Evolutionary conservation across 2,888 invertebrate genomes (phyloP), one percentile per base, ranked within the genome.

Genomic region (Disparrhopalites patrizii): DNA sequence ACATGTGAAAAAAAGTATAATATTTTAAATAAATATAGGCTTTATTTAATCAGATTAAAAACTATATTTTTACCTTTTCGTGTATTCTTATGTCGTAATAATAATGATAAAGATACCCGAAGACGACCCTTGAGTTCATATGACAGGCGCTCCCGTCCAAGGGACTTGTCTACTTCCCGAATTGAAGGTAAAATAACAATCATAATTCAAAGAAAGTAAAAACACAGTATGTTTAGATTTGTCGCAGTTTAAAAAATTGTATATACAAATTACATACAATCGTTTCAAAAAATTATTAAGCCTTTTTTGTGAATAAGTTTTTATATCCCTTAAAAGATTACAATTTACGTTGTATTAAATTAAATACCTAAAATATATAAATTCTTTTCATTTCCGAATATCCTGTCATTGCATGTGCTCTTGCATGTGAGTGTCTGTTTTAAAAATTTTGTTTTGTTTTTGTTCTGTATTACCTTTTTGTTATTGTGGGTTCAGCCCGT

Each of bases 171-270:
- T 36, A 75, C 73, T 40, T 72, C 73, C 38, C 71, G 73, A 25
- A 69, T 75, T 51, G 75, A 75, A 75, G 75, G 75, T 75, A 75
- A 73, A 51, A 43, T 8, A 10, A 40, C n/a, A n/a, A n/a, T n/a
- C n/a, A n/a, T 40, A 40, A 5, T 40, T 8, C 20, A 3, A 40
- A 18, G 40, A 18, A 40, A 40, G n/a, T 20, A n/a, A n/a, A n/a
- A n/a, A n/a, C n/a, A 40, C n/a, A 40, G 40, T 40, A 40, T 40
- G 40, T 40, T n/a, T 40, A 40, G 40, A 40, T 18, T 20, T 10
- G 13, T 10, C n/a, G 40, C 20, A 40, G 40, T 36, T 13, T 13
- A 36, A 40, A n/a, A 5, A 20, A 40, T 20, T 40, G 40, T 40
- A 40, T 40, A 36, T 36, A 36, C 36, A 36, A 10, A 36, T 36